phyloP scores from a whole-genome alignment of 2,888 invertebrate genomes.

The Amiota mariae region DNA sequence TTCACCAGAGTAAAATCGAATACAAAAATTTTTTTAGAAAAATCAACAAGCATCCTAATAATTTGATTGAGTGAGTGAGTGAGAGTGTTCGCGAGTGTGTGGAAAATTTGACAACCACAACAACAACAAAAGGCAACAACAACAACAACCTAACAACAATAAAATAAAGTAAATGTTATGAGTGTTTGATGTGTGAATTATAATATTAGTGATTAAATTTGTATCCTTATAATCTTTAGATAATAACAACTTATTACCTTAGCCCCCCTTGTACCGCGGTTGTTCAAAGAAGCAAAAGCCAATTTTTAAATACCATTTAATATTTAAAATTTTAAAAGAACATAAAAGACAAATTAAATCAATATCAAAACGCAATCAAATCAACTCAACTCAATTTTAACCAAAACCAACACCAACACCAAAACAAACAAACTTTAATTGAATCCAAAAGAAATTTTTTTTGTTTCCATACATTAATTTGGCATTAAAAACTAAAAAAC shows the following conservation, averaged over 20 bases:
- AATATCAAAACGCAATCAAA: slow-evolving; percentile 26
- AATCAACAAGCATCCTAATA: too few species aligned
- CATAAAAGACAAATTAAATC: not conserved
- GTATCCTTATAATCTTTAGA: not conserved
- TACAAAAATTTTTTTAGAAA: too few species aligned
- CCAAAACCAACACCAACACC: slow-evolving; percentile 22
- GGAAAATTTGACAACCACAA: not conserved
- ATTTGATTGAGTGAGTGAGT: too few species aligned
- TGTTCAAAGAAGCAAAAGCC: slow-evolving; percentile 9
- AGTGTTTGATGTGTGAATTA: not conserved
- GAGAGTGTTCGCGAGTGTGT: too few species aligned
- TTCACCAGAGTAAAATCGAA: slow-evolving; percentile 69
- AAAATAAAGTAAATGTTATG: not conserved
- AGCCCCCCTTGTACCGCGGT: not conserved
- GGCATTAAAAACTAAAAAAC: not conserved
- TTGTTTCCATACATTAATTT: not conserved
- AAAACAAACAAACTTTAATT: slow-evolving; percentile 8
- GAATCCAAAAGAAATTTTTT: slow-evolving; percentile 1
- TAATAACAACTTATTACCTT: not conserved
- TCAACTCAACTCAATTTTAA: slow-evolving; percentile 33
- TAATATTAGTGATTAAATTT: not conserved
- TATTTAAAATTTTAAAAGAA: not conserved
- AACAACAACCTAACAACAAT: not conserved
- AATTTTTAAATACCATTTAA: not conserved
- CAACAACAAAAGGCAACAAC: not conserved